phyloP scores from a whole-genome alignment of 92 coral and sea anemone species.

The Parazoanthus darwini region DNA sequence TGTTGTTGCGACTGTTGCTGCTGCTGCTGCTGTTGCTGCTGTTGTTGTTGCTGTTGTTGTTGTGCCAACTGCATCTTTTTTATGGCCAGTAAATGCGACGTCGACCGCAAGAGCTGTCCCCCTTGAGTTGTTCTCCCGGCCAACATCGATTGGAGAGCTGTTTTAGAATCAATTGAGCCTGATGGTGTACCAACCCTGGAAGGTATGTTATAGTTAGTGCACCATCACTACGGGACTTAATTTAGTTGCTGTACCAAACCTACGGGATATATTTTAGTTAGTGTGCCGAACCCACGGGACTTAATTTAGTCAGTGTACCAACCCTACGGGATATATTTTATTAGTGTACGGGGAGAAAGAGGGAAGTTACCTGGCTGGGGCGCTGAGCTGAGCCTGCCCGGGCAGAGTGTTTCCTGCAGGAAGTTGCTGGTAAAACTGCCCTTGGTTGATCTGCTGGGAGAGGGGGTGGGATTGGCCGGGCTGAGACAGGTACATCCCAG shows the following conservation, averaged over 20 bases:
- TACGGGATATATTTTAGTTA: no score
- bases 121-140: constrained; percentile 35
- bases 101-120: constrained; percentile 30
- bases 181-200: constrained; percentile 48
- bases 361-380: constrained; percentile 21
- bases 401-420: constrained; percentile 34
- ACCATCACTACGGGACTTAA: no score
- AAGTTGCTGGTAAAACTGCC: constrained; percentile 40
- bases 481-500: constrained; percentile 49
- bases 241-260: no score
- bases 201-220: background rate
- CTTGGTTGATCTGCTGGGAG: constrained; percentile 38
- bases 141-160: constrained; percentile 57
- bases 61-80: constrained; percentile 29
- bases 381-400: constrained; percentile 36
- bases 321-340: no score
- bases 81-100: constrained; percentile 16
- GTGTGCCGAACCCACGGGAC: no score
- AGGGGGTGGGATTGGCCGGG: constrained; percentile 42
- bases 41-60: constrained; percentile 74
- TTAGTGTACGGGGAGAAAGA: background rate
- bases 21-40: constrained; percentile 76
- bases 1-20: constrained; percentile 56
- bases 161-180: constrained; percentile 49
- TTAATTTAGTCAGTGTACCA: no score